phyloP scores from a whole-genome alignment of 1,140 invertebrate species.

The Nephotettix cincticeps region DNA sequence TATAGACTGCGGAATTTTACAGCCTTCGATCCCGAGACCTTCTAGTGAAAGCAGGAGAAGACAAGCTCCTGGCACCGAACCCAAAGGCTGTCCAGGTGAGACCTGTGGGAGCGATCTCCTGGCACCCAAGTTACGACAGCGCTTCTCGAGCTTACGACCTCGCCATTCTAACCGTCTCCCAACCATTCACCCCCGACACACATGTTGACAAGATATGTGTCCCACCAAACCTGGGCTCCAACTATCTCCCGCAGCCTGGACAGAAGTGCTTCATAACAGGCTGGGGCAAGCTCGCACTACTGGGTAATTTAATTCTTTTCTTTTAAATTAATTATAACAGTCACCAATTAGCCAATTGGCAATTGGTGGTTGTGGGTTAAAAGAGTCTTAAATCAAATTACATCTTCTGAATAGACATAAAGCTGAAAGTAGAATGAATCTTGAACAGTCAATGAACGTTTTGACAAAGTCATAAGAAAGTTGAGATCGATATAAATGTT shows the following conservation, averaged over 20 bases:
- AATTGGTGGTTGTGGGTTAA: too few species aligned
- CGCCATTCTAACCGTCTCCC: constrained; percentile 66
- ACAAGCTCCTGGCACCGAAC: constrained; percentile 72
- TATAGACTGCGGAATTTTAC: not conserved
- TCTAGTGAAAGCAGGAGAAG: constrained; percentile 79
- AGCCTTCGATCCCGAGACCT: constrained; percentile 56
- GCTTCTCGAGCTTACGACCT: constrained; percentile 65
- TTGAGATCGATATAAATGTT: too few species aligned
- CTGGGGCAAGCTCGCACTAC: constrained; percentile 76
- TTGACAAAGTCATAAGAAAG: too few species aligned
- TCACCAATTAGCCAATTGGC: too few species aligned
- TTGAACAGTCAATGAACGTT: too few species aligned
- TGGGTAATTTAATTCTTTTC: too few species aligned
- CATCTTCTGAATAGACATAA: too few species aligned
- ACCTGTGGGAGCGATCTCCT: constrained; percentile 63
- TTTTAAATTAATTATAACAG: too few species aligned
- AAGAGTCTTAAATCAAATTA: too few species aligned
- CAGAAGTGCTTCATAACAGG: constrained; percentile 68
- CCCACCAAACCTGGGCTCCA: constrained; percentile 46
- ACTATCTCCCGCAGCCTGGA: constrained; percentile 47
- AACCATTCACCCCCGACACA: constrained; percentile 58
- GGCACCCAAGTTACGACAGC: constrained; percentile 68
- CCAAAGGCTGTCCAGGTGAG: constrained; percentile 68
- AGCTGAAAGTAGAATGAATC: too few species aligned
- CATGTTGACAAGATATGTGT: constrained; percentile 77